Evolutionary conservation across 2,888 invertebrate genomes (phyloP), one percentile per base, ranked within the genome.

Genomic region (Nowickia ferox): DNA sequence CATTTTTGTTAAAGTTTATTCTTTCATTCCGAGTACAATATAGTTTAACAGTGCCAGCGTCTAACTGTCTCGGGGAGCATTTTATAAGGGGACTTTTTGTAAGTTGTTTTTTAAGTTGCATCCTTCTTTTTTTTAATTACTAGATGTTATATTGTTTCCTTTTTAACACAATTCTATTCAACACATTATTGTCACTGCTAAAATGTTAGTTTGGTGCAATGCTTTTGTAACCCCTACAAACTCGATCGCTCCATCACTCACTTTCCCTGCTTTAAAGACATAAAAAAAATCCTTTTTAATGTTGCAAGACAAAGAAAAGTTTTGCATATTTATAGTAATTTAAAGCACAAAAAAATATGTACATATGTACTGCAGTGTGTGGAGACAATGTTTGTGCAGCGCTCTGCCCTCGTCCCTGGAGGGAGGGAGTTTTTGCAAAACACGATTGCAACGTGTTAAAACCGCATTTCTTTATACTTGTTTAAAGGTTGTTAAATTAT

Each of bases 401-500:
- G 51, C 42, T 65, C 22, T n/a, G 9, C 15, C 55, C 4, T 13
- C n/a, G 6, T 72, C 63, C 17, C 4, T 13, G 9, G n/a, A 30
- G 30, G n/a, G 11, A 10, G 48, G 30, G 17, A 11, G 15, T 44
- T 40, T 10, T 22, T 30, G 2, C 6, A 30, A 55, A 19, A 17
- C 40, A 55, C 17, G 38, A 66, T 48, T 40, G 66, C 17, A 48
- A 68, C n/a, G 74, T 74, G 66, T 68, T 74, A 75, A 81, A 68
- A 61, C 79, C 63, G 68, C 75, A 79, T 79, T 84, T 79, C 57
- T 74, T 84, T 55, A 44, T 57, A 68, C 71, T 76, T 80, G 71
- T 72, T 71, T 76, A 63, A 80, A 80, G 84, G 84, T 80, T 80
- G 71, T 72, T 84, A 84, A 84, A 84, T 84, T 84, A 84, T 84